Conservation (phyloP, 2,797 vertebrate species). For the Limosa lapponica region DNA sequence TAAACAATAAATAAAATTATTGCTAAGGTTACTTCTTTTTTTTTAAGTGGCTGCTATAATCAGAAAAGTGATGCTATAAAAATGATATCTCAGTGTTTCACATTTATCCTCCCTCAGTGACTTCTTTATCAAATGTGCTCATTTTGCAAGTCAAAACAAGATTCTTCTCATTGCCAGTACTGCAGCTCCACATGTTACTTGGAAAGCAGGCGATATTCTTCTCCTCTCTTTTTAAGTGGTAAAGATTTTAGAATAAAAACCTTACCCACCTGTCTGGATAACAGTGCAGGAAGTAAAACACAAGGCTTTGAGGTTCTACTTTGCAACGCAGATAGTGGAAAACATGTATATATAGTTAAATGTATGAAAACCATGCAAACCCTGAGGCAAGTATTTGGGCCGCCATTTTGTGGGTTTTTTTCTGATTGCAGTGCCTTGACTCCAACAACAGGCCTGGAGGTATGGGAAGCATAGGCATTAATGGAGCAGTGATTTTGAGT, state of each 20-base stretch:
- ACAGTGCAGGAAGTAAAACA: not conserved
- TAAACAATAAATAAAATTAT: constrained; percentile 41
- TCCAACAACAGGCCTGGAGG: not conserved
- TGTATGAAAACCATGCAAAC: not conserved
- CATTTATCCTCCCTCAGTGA: constrained; percentile 43
- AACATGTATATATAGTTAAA: not conserved
- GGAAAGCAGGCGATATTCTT: not conserved
- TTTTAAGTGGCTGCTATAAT: constrained; percentile 1
- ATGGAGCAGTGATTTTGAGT: not conserved
- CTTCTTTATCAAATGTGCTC: constrained; percentile 40
- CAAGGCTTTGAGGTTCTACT: not conserved
- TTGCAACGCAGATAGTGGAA: not conserved
- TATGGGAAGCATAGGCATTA: not conserved
- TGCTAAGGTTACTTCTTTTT: not conserved
- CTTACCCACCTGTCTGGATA: not conserved
- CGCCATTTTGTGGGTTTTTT: not conserved
- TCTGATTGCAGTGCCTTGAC: not conserved
- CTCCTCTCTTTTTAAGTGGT: not conserved
- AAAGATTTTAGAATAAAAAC: not conserved
- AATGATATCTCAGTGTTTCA: constrained; percentile 14
- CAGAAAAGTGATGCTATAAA: constrained; percentile 34
- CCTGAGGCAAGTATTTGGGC: not conserved
- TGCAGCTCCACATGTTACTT: not conserved
- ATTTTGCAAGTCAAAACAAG: constrained; percentile 62
- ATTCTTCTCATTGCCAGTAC: not conserved